These are phyloP conservation scores for Molorchus minor DNA, from an alignment of 2,888 invertebrate genomes.

Conservation along the genomic window DNA sequence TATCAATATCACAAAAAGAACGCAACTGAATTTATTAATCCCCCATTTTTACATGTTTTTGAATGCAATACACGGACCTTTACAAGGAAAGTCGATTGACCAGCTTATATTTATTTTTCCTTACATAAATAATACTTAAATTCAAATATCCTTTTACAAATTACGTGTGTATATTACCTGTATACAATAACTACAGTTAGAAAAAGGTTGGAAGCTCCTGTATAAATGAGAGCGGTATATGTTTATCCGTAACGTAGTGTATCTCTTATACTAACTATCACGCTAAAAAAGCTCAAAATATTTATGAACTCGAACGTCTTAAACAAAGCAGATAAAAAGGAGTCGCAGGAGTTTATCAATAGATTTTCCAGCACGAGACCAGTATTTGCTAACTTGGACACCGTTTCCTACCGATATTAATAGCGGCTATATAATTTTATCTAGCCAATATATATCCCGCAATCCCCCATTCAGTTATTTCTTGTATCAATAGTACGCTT, in stretches of 20 bases:
- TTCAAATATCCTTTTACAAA: too few species aligned
- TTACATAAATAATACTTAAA: too few species aligned
- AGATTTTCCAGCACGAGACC: neutral
- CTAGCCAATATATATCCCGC: constrained; percentile 40
- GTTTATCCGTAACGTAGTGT: neutral
- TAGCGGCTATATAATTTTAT: constrained; percentile 45
- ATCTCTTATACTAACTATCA: too few species aligned
- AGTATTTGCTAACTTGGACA: neutral
- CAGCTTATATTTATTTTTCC: too few species aligned
- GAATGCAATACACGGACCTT: too few species aligned
- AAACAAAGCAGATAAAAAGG: neutral
- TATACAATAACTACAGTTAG: neutral
- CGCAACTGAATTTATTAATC: too few species aligned
- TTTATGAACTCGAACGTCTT: neutral
- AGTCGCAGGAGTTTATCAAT: neutral
- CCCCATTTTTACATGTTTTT: too few species aligned
- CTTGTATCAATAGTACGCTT: constrained; percentile 37
- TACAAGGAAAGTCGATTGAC: too few species aligned
- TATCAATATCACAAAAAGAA: too few species aligned
- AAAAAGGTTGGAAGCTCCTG: neutral
- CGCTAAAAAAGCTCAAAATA: too few species aligned
- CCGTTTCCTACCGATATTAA: constrained; percentile 32
- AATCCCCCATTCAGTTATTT: constrained; percentile 43
- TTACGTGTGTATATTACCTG: too few species aligned
- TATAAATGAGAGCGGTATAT: neutral